A percentile compares a stretch with the other conserved stretches of the same genome.
phyloP scores from a whole-genome alignment of 2,113 vertebrate genomes.

The Megaceryle torquata region DNA sequence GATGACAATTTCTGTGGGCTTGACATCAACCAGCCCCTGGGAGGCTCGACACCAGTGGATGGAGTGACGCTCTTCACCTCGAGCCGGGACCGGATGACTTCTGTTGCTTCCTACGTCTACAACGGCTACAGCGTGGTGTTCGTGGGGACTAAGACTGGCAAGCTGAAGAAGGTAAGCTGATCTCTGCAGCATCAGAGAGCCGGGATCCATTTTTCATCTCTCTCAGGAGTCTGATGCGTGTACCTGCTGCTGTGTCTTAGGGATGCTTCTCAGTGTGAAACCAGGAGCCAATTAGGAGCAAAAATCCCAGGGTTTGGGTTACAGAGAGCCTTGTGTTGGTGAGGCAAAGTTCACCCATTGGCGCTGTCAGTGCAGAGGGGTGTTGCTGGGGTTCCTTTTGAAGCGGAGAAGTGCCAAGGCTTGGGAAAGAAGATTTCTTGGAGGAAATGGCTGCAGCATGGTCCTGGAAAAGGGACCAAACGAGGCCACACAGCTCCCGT shows the following conservation, averaged over 20 bases:
- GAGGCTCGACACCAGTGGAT: slow-evolving; percentile 90
- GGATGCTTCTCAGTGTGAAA: background rate
- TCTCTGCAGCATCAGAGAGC: background rate
- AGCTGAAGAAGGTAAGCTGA: slow-evolving; percentile 90
- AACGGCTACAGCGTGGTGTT: slow-evolving; percentile 95
- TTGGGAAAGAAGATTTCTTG: background rate
- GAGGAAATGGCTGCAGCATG: background rate
- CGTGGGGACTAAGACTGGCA: slow-evolving; percentile 94
- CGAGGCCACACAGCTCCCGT: fast-evolving
- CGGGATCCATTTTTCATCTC: background rate
- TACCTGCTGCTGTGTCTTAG: background rate
- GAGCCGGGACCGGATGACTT: slow-evolving; percentile 91
- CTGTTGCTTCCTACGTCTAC: slow-evolving; percentile 95
- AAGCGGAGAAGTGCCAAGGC: background rate
- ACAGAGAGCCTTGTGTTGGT: background rate
- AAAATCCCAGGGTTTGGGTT: background rate
- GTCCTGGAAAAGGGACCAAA: background rate
- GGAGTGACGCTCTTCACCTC: slow-evolving; percentile 91
- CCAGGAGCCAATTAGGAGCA: background rate
- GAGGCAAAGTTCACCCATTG: background rate
- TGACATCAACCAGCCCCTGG: slow-evolving; percentile 98
- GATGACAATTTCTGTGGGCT: slow-evolving; percentile 97
- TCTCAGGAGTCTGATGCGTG: fast-evolving
- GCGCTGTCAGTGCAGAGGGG: too few relatives aligned
- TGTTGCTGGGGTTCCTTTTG: background rate